These are phyloP conservation scores for Agrilus mali DNA, from an alignment of 2,888 invertebrate species.

Conservation along the genomic window DNA sequence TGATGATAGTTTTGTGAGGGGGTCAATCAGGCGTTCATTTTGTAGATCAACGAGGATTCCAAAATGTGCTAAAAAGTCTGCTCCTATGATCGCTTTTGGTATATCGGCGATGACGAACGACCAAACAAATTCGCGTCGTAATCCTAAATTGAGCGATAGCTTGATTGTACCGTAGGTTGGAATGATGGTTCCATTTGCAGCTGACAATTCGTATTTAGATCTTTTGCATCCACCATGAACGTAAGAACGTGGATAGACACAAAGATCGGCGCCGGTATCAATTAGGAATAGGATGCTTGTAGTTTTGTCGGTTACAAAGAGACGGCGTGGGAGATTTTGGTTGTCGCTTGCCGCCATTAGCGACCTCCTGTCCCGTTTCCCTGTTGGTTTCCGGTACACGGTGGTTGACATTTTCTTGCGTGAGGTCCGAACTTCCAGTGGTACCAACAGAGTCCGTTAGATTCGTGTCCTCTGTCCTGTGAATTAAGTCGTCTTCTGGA, in stretches of 20 bases:
- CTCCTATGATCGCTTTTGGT: too few relatives aligned
- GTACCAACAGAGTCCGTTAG: slow-evolving; percentile 9
- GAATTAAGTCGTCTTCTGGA: too few relatives aligned
- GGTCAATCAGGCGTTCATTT: too few relatives aligned
- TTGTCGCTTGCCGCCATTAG: not conserved
- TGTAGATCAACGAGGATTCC: too few relatives aligned
- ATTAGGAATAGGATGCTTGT: slow-evolving; percentile 5
- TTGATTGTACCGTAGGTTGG: slow-evolving; percentile 7
- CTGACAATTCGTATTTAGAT: not conserved
- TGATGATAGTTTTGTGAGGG: too few relatives aligned
- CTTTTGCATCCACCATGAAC: not conserved
- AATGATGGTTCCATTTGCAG: slow-evolving; percentile 6
- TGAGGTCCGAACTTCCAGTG: slow-evolving; percentile 7
- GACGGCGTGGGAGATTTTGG: slow-evolving; percentile 4
- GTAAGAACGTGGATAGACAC: slow-evolving; percentile 6
- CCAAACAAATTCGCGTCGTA: slow-evolving; percentile 3
- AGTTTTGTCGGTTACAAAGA: slow-evolving; percentile 6
- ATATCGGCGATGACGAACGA: slow-evolving; percentile 2
- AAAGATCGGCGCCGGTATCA: slow-evolving; percentile 9
- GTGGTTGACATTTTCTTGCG: slow-evolving; percentile 6
- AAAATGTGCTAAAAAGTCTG: too few relatives aligned
- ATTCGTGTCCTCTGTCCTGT: too few relatives aligned
- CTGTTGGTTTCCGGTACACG: slow-evolving; percentile 4
- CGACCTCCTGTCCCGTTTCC: slow-evolving; percentile 8
- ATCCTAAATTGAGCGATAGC: slow-evolving; percentile 3